Percentiles rank a stretch among this genome's conserved stretches.
phyloP scores from a whole-genome alignment of 35 echinoderm and acorn worm species.

The Apostichopus californicus region DNA sequence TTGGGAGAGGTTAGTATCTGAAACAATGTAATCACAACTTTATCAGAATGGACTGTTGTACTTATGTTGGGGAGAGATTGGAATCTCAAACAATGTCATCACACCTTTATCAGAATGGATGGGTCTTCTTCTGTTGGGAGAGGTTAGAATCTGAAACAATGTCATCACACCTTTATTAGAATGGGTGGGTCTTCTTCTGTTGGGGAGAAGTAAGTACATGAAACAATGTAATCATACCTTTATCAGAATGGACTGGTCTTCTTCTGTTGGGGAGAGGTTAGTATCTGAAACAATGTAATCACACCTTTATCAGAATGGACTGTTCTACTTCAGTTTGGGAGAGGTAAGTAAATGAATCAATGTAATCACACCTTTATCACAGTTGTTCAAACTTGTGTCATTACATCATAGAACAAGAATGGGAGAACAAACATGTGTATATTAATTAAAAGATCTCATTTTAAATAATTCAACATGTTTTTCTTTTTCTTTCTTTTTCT shows the following conservation, averaged over 20 bases:
- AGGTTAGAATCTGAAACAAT: constrained; percentile 51
- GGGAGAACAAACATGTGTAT: too few species aligned
- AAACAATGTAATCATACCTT: constrained; percentile 65
- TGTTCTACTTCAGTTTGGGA: constrained; percentile 79
- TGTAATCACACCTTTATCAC: constrained; percentile 35
- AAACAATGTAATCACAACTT: too few species aligned
- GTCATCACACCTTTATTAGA: constrained; percentile 68
- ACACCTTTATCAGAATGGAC: constrained; percentile 82
- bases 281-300: background rate
- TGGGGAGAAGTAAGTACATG: constrained; percentile 8
- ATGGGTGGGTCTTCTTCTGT: constrained; percentile 73
- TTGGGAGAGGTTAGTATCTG: too few species aligned
- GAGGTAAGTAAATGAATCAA: background rate
- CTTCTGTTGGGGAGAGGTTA: constrained; percentile 92
- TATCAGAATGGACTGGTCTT: constrained; percentile 82
- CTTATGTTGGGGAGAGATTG: too few species aligned
- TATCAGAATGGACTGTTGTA: too few species aligned
- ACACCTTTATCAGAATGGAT: too few species aligned
- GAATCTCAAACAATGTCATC: too few species aligned
- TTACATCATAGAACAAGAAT: too few species aligned
- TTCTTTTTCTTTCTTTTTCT: background rate
- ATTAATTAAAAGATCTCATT: too few species aligned
- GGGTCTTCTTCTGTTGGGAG: too few species aligned
- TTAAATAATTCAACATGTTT: background rate
- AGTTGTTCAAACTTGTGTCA: too few species aligned